Evolutionary conservation across 2,888 invertebrate species (phyloP), one percentile per base, ranked within the genome.

Genomic region (Dicyrtoma fusca): DNA sequence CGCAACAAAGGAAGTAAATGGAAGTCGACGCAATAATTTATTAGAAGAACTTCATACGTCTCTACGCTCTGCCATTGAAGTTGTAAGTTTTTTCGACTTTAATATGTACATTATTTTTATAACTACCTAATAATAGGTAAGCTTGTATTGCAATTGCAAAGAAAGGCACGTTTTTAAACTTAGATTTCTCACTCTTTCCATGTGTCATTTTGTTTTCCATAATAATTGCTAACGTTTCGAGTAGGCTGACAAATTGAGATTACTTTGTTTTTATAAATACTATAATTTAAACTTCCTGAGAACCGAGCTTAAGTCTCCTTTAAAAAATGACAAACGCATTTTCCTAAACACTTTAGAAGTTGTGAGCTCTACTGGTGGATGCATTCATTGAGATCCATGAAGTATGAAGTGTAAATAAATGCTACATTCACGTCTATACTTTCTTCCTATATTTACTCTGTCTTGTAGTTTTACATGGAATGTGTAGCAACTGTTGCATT

Each of bases 31-130:
- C 3, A 57, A 55, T 25, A 62, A 34, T 42, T 80, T 77, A 44
- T 75, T 81, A 1, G 77, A 81, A 0, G 83, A 83, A 77, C 81
- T 83, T 61, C 76, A 75, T 45, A 81, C 82, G 1, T 82, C 82
- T 47, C 78, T 82, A 21, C 76, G 81, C 25, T 81, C 82, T 44
- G 83, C 83, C 1, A 78, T 82, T 51, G 80, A 82, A 78, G 81
- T 82, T 69, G 83, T 83, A 73, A 76, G 80, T 45, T 51, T 19
- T 25, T 14, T 14, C n/a, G 11, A 5, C 14, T 34, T 26, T 11
- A 59, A 23, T 11, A 23, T 59, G 8, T 59, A 10, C 10, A 11
- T 17, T 26, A 17, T 21, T 59, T 59, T n/a, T n/a, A n/a, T n/a
- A n/a, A 8, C 3, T 57, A 57, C 45, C 13, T 45, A 10, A 13